Percentiles rank a stretch among this genome's conserved stretches.
phyloP scores from a whole-genome alignment of 2,797 vertebrate species.

The Cossypha polioptera region DNA sequence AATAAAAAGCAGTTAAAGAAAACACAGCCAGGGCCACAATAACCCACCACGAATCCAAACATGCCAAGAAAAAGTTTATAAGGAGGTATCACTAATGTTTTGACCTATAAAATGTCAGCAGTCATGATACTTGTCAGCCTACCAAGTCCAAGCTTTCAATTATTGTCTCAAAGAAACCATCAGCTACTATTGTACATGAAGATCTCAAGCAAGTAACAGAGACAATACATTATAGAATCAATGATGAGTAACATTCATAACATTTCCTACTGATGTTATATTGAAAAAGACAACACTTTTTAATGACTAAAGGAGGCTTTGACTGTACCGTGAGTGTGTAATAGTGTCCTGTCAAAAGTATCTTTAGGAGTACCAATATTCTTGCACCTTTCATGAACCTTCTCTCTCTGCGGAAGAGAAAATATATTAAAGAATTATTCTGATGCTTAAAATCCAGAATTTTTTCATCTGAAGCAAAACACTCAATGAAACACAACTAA shows the following conservation, averaged over 20 bases:
- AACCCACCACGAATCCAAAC: neutral
- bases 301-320: neutral
- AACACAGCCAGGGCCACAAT: neutral
- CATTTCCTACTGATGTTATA: neutral
- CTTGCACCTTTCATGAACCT: slow-evolving; percentile 90
- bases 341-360: slow-evolving; percentile 82
- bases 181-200: neutral
- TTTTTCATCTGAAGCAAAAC: neutral
- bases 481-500: neutral
- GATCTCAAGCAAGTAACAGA: neutral
- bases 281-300: neutral
- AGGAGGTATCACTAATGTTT: neutral
- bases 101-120: neutral
- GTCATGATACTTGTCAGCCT: neutral
- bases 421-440: slow-evolving; percentile 27
- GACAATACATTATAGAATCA: neutral
- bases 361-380: slow-evolving; percentile 89
- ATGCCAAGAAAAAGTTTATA: neutral
- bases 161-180: neutral
- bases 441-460: neutral
- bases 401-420: slow-evolving; percentile 85
- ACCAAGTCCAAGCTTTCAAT: neutral
- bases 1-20: neutral
- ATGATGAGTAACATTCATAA: neutral
- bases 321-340: slow-evolving; percentile 85